Conservation (phyloP, 2,797 vertebrate species). For the Phrynocephalus guinanensis region DNA sequence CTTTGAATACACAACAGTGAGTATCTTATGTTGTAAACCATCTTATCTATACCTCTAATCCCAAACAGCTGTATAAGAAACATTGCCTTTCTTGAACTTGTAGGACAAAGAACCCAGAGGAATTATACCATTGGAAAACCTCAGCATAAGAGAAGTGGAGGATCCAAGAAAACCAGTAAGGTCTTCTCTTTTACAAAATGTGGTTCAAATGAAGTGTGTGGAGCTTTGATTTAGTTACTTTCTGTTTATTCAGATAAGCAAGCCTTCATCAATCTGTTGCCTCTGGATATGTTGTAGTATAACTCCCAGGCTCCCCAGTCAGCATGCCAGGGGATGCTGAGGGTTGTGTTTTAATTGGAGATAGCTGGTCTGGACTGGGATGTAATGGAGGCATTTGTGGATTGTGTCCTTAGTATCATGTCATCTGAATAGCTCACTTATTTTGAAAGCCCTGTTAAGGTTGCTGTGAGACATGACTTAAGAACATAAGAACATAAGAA, state of each 20-base stretch:
- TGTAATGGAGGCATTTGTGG: neutral
- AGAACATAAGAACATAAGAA: no score
- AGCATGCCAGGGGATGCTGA: neutral
- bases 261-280: neutral
- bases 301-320: no score
- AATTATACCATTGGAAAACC: slow-evolving; percentile 96
- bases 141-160: slow-evolving; percentile 96
- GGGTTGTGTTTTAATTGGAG: neutral
- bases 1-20: slow-evolving; percentile 96
- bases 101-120: slow-evolving; percentile 98
- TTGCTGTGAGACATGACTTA: no score
- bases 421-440: neutral
- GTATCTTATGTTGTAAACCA: slow-evolving; percentile 52
- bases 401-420: neutral
- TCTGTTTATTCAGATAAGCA: neutral
- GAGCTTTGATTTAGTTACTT: neutral
- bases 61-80: neutral
- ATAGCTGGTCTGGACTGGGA: neutral
- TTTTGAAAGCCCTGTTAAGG: no score
- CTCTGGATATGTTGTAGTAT: neutral
- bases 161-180: slow-evolving; percentile 95
- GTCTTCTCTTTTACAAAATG: neutral
- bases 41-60: neutral
- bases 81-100: neutral
- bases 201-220: neutral